Conservation (phyloP, 1,140 invertebrate species). For the Littorina saxatilis region DNA sequence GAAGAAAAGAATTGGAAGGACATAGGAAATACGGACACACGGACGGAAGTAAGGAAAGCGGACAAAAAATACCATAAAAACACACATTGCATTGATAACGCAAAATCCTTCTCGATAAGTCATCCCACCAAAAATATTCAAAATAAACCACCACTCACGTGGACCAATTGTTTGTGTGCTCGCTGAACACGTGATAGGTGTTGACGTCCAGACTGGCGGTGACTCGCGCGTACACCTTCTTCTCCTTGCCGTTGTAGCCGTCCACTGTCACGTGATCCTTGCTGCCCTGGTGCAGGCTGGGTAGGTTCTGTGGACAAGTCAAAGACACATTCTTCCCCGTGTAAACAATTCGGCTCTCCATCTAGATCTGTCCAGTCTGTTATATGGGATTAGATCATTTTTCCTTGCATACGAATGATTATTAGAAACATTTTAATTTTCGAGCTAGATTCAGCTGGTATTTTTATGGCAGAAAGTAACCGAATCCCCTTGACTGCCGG, state of each 20-base stretch:
- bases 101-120: too few relatives aligned
- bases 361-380: too few relatives aligned
- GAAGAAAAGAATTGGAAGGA: too few relatives aligned
- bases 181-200: constrained; percentile 29
- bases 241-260: constrained; percentile 42
- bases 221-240: constrained; percentile 42
- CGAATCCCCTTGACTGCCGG: too few relatives aligned
- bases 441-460: neutral
- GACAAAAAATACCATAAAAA: too few relatives aligned
- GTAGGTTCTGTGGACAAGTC: constrained; percentile 21
- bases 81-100: too few relatives aligned
- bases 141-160: too few relatives aligned
- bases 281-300: neutral
- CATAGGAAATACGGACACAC: too few relatives aligned
- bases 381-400: neutral
- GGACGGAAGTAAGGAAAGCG: too few relatives aligned
- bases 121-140: too few relatives aligned
- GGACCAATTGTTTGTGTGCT: neutral
- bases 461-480: too few relatives aligned
- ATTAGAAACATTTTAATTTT: neutral
- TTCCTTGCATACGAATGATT: neutral
- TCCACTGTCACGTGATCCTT: constrained; percentile 39
- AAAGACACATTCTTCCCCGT: neutral
- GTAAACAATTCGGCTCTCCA: too few relatives aligned
- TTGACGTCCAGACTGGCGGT: constrained; percentile 44